Conservation (phyloP, 2,797 vertebrate genomes). For the Smutsia gigantea region DNA sequence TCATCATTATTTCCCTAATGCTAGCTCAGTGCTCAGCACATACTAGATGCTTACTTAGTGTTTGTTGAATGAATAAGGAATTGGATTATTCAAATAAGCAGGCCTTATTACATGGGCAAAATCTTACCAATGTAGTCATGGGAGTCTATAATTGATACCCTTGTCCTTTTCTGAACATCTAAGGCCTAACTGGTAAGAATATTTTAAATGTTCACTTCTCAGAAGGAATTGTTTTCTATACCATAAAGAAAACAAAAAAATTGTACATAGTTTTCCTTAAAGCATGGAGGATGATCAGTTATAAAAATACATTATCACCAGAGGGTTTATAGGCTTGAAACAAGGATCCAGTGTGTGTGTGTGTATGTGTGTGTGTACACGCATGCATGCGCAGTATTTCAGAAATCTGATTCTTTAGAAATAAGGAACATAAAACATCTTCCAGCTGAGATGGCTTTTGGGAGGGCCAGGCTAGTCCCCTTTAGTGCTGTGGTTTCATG, state of each 20-base stretch:
- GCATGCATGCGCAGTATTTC: background rate
- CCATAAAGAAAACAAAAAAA: background rate
- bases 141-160: background rate
- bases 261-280: background rate
- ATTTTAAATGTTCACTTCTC: conserved; percentile 17
- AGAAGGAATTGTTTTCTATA: background rate
- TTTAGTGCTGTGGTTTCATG: background rate
- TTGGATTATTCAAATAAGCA: background rate
- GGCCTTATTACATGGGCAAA: background rate
- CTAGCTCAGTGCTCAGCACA: background rate
- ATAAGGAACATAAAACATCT: background rate
- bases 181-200: background rate
- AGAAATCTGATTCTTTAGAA: background rate
- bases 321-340: background rate
- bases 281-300: background rate
- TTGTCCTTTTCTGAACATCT: background rate
- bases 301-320: background rate
- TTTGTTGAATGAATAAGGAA: background rate
- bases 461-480: background rate
- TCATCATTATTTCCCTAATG: background rate
- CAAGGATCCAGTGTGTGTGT: background rate
- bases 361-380: background rate
- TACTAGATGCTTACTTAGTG: background rate
- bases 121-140: background rate
- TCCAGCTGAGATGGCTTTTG: background rate